Percentiles rank a stretch among this genome's conserved stretches.
Evolutionary conservation across 2,113 vertebrate genomes (phyloP).

Genomic region (Embiotoca jacksoni): DNA sequence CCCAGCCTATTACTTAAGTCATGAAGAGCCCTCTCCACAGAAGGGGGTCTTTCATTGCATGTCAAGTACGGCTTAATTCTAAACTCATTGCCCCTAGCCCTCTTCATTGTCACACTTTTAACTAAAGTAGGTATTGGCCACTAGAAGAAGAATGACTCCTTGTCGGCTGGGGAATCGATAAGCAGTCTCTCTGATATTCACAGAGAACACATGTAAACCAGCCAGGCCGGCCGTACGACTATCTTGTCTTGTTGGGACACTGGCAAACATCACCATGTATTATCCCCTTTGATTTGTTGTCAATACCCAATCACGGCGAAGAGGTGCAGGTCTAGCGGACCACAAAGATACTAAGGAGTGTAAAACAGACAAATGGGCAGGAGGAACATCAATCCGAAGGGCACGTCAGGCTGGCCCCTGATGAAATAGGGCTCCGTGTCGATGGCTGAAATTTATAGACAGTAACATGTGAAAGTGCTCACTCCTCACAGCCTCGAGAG

Average conservation of each 20-base stretch:
- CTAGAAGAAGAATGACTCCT: conserved; percentile 76
- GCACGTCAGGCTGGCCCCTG: conserved; percentile 77
- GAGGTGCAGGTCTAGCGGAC: conserved; percentile 79
- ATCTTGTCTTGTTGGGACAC: conserved; percentile 82
- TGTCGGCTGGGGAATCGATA: conserved; percentile 81
- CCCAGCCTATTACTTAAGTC: conserved; percentile 93
- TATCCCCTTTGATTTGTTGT: conserved; percentile 87
- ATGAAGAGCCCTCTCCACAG: conserved; percentile 83
- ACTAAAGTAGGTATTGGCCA: conserved; percentile 79
- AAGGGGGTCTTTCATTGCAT: conserved; percentile 86
- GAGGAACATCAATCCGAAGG: conserved; percentile 84
- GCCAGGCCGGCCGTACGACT: conserved; percentile 71
- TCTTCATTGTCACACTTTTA: conserved; percentile 78
- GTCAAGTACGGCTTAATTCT: conserved; percentile 88
- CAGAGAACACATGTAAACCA: conserved; percentile 84
- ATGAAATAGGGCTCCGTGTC: conserved; percentile 79
- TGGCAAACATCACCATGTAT: conserved; percentile 84
- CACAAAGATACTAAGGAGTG: conserved; percentile 83
- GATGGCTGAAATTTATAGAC: conserved; percentile 84
- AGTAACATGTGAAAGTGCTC: conserved; percentile 82
- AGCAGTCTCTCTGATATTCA: conserved; percentile 78
- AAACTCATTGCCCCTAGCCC: conserved; percentile 76
- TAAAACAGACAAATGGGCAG: conserved; percentile 84
- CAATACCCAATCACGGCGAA: conserved; percentile 85
- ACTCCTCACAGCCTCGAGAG: conserved; percentile 71